Evolutionary conservation across 2,797 vertebrate genomes (phyloP).

Genomic region (Delichon dasypus): DNA sequence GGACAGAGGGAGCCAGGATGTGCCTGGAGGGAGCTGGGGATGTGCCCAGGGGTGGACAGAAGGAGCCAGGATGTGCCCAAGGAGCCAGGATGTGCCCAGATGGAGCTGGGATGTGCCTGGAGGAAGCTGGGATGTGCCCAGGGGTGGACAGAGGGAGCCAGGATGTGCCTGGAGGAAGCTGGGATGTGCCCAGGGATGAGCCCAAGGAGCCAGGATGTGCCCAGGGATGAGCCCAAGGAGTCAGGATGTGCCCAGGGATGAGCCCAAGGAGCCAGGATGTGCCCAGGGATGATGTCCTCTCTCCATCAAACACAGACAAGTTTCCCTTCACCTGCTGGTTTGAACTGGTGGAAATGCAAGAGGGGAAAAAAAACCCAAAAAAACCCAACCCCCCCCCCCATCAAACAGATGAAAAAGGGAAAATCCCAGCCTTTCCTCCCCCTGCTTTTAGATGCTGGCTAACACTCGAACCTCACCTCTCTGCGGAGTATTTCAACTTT

Average conservation of each 20-base stretch:
- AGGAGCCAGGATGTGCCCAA: no score
- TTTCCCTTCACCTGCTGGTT: neutral
- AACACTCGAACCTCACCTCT: neutral
- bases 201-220: no score
- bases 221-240: no score
- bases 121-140: neutral
- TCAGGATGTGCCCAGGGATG: neutral
- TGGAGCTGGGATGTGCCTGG: no score
- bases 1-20: neutral
- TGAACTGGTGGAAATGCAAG: neutral
- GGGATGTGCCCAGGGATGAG: no score
- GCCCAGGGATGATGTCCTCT: neutral
- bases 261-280: neutral
- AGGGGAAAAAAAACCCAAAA: neutral
- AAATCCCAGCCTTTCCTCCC: neutral
- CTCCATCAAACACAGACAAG: neutral
- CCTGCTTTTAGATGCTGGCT: neutral
- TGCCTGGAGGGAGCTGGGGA: neutral
- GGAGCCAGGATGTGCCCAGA: neutral
- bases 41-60: neutral
- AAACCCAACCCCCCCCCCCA: neutral
- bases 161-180: neutral
- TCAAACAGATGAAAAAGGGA: neutral
- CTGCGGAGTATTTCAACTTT: conserved; percentile 29
- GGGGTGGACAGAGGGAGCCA: no score